phyloP scores from a whole-genome alignment of 2,113 vertebrate genomes.

The Sylvicapra grimmia region DNA sequence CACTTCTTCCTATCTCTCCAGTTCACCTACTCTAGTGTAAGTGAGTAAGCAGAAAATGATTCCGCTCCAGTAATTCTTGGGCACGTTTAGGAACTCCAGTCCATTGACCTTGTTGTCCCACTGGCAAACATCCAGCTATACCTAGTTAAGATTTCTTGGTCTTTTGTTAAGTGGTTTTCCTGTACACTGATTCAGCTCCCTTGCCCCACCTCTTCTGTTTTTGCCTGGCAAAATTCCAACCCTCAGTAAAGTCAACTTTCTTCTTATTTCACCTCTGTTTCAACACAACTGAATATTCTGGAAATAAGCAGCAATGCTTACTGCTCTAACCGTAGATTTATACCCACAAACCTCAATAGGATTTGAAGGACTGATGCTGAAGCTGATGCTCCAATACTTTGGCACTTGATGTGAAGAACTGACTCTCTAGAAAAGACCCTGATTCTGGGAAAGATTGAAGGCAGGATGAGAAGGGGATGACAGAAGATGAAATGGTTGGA shows the following conservation, averaged over 20 bases:
- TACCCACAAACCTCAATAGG: neutral
- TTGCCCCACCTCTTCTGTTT: neutral
- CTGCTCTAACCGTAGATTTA: neutral
- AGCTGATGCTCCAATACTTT: accelerated
- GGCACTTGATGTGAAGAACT: neutral
- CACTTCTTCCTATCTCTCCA: neutral
- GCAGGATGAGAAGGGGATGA: neutral
- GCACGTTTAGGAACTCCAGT: neutral
- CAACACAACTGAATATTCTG: neutral
- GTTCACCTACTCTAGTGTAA: neutral
- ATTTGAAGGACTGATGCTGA: neutral
- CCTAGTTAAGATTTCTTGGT: neutral
- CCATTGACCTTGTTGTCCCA: neutral
- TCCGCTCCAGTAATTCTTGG: neutral
- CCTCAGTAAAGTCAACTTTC: neutral
- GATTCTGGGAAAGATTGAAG: neutral
- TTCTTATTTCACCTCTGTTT: neutral
- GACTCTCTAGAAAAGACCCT: neutral
- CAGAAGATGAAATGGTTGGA: neutral
- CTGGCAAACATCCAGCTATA: neutral
- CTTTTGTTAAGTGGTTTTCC: neutral
- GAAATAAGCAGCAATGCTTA: neutral
- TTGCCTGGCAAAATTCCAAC: neutral
- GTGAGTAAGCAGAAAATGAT: neutral
- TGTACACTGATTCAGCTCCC: neutral